Conservation (phyloP, 2,797 vertebrate genomes). For the Corythornis leucogaster region DNA sequence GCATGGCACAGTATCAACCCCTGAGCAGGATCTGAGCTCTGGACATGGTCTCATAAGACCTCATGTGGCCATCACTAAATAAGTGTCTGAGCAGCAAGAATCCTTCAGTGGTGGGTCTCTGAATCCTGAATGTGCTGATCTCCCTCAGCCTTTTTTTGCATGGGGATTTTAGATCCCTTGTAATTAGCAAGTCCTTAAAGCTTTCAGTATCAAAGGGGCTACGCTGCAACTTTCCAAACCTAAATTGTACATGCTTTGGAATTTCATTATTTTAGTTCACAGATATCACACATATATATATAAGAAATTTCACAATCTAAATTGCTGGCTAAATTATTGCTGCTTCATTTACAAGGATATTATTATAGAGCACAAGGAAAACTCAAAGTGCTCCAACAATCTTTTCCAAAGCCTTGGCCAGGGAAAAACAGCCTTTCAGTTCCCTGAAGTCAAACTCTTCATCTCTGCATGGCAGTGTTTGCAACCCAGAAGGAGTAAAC, state of each 20-base stretch:
- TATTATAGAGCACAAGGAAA: background rate
- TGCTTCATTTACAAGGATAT: background rate
- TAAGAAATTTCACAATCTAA: background rate
- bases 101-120: background rate
- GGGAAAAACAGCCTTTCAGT: background rate
- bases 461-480: fast-evolving
- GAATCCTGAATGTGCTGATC: background rate
- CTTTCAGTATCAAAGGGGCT: background rate
- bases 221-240: background rate
- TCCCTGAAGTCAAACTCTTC: background rate
- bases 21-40: background rate
- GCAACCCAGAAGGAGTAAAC: background rate
- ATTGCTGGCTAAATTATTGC: background rate
- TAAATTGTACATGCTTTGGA: background rate
- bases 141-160: background rate
- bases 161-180: background rate
- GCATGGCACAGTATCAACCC: background rate
- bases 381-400: background rate
- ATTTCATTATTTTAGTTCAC: background rate
- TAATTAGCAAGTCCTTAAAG: background rate
- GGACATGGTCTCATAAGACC: background rate
- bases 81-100: background rate
- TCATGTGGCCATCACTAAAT: background rate
- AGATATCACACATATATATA: background rate
- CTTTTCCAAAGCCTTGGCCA: background rate